Percentiles rank a stretch among this genome's conserved stretches.
phyloP scores from a whole-genome alignment of 2,888 invertebrate species.

The Campoplex nolae region DNA sequence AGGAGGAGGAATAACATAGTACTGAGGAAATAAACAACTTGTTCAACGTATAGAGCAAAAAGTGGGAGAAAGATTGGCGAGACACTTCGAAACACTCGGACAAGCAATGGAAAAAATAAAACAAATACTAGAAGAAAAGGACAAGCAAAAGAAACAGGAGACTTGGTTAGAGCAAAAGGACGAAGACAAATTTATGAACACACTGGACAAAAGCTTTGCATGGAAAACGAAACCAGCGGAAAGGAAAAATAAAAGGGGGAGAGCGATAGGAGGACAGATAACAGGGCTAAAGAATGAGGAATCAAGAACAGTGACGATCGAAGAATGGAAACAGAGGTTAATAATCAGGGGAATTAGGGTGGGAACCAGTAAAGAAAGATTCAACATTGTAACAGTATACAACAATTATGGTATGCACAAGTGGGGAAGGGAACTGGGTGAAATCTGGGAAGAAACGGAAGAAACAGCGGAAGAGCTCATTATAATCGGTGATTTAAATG shows the following conservation, averaged over 20 bases:
- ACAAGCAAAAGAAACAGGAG: too few relatives aligned
- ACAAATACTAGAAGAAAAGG: too few relatives aligned
- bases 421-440: neutral
- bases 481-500: slow-evolving; percentile 55
- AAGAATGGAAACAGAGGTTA: slow-evolving; percentile 37
- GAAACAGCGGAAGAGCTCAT: neutral
- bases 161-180: slow-evolving; percentile 13
- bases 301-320: neutral
- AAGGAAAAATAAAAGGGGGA: slow-evolving; percentile 24
- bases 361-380: neutral
- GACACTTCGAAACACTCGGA: too few relatives aligned
- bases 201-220: slow-evolving; percentile 12
- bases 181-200: neutral
- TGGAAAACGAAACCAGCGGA: slow-evolving; percentile 23
- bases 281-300: slow-evolving; percentile 28
- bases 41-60: too few relatives aligned
- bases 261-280: slow-evolving; percentile 38
- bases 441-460: neutral
- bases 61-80: too few relatives aligned
- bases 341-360: slow-evolving; percentile 13
- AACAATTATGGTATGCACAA: slow-evolving; percentile 6
- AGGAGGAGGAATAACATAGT: too few relatives aligned
- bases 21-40: too few relatives aligned
- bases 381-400: neutral
- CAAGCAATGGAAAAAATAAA: too few relatives aligned